Evolutionary conservation across 35 echinoderm and acorn worm genomes (phyloP).

Genomic region (Strongylocentrotus purpuratus): DNA sequence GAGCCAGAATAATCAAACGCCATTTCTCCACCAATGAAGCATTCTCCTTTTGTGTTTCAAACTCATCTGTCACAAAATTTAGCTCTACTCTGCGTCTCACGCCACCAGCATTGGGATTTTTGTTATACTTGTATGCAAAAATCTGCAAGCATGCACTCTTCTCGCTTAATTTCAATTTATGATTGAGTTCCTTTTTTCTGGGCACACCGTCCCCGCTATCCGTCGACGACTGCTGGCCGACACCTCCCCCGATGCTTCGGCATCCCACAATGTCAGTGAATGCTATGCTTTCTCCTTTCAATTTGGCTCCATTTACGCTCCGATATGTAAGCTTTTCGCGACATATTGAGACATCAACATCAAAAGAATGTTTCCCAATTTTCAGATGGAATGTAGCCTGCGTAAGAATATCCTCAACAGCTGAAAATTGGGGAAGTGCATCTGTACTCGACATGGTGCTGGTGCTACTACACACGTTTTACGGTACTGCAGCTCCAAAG

Average conservation of each 20-base stretch:
- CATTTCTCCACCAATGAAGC: not conserved
- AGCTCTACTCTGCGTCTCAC: not conserved
- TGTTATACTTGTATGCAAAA: slow-evolving; percentile 22
- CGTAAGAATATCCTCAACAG: not conserved
- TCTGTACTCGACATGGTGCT: not conserved
- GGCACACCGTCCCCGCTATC: not conserved
- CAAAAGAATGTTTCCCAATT: not conserved
- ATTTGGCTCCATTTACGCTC: not conserved
- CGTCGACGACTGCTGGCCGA: not conserved
- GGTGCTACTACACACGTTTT: too few relatives aligned
- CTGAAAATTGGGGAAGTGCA: not conserved
- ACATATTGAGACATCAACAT: not conserved
- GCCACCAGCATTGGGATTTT: not conserved
- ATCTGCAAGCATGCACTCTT: not conserved
- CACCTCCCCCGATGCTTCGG: not conserved
- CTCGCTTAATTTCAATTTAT: not conserved
- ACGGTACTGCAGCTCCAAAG: too few relatives aligned
- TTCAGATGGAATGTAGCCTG: not conserved
- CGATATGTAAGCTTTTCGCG: not conserved
- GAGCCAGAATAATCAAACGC: not conserved
- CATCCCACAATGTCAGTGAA: not conserved
- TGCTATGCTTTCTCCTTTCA: not conserved
- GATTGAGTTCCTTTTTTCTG: not conserved
- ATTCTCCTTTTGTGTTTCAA: not conserved
- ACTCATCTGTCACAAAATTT: not conserved